A percentile compares a stretch with the other conserved stretches of the same genome.
Conservation (phyloP, 2,888 invertebrate genomes). For the Sarcophaga subvicina region DNA sequence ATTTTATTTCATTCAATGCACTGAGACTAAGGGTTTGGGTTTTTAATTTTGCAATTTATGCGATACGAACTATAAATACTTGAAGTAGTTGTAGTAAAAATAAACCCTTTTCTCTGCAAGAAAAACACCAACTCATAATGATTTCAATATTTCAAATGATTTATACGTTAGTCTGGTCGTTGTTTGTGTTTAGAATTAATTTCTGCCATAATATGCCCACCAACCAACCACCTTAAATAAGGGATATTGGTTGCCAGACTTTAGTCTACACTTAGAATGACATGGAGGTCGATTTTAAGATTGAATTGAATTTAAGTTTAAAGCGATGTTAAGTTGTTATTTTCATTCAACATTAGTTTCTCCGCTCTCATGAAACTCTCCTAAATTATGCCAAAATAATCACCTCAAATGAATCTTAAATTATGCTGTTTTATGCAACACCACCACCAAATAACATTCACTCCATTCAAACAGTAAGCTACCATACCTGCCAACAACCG, state of each 20-base stretch:
- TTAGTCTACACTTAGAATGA: too few relatives aligned
- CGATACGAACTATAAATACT: conserved; percentile 16
- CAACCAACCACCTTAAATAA: background rate
- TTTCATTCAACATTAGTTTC: too few relatives aligned
- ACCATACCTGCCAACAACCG: background rate
- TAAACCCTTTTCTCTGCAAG: conserved; percentile 34
- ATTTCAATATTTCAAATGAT: conserved; percentile 58
- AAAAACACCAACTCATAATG: conserved; percentile 13
- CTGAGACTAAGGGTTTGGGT: conserved; percentile 4
- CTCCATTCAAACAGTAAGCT: conserved; percentile 20
- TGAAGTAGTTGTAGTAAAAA: conserved; percentile 25
- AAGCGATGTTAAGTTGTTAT: too few relatives aligned
- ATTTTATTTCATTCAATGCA: conserved; percentile 39
- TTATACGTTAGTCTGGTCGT: conserved; percentile 39
- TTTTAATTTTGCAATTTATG: conserved; percentile 20
- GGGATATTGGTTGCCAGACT: background rate
- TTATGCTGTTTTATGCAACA: conserved; percentile 57
- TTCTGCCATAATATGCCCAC: conserved; percentile 15
- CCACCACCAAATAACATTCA: too few relatives aligned
- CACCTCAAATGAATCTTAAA: conserved; percentile 66
- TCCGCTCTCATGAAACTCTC: background rate
- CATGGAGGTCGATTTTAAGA: too few relatives aligned
- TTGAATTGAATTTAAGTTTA: too few relatives aligned
- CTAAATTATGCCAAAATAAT: conserved; percentile 65
- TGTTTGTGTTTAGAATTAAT: conserved; percentile 67